Evolutionary conservation across 1,140 invertebrate genomes (phyloP).

Genomic region (Rhizoglyphus robini): DNA sequence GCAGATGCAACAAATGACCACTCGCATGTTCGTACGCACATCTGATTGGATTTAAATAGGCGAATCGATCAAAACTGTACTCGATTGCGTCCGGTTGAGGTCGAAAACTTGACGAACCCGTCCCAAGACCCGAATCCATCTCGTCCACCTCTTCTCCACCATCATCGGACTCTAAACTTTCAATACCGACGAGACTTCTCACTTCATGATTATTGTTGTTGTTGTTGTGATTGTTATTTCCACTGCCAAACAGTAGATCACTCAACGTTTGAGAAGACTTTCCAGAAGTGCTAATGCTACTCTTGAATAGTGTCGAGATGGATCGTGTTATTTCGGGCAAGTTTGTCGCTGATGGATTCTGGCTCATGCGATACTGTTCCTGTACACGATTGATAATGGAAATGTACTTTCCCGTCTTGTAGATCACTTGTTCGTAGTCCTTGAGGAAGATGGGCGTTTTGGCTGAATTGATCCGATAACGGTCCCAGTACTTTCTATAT

Average conservation of each 20-base stretch:
- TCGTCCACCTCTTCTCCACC: background rate
- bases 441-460: constrained; percentile 74
- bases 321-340: too few species aligned
- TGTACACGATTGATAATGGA: constrained; percentile 54
- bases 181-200: too few species aligned
- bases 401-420: constrained; percentile 90
- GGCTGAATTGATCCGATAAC: constrained; percentile 65
- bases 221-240: background rate
- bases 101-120: background rate
- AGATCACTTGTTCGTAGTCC: constrained; percentile 67
- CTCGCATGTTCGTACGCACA: constrained; percentile 81
- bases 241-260: too few species aligned
- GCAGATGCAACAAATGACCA: constrained; percentile 65
- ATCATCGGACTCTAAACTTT: too few species aligned
- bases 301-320: too few species aligned
- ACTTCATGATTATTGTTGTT: too few species aligned
- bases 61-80: constrained; percentile 53
- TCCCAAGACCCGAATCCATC: background rate
- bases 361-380: background rate
- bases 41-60: constrained; percentile 68
- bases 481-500: constrained; percentile 69
- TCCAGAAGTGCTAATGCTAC: too few species aligned
- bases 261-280: too few species aligned
- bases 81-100: background rate
- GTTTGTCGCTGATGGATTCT: background rate